Percentiles rank a stretch among this genome's conserved stretches.
Conservation (phyloP, 2,888 invertebrate species). For the Clanis bilineata region DNA sequence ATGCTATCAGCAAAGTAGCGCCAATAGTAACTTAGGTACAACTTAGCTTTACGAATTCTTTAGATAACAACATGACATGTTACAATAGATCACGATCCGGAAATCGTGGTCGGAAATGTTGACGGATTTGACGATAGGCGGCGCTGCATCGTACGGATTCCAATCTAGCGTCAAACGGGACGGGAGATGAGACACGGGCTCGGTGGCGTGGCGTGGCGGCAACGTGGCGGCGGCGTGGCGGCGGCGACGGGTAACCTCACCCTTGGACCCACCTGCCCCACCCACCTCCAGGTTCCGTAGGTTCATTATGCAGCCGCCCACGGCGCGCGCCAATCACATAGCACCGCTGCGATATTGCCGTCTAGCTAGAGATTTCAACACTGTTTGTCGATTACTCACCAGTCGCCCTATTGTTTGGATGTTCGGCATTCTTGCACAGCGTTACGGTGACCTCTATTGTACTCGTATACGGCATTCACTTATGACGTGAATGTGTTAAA, state of each 20-base stretch:
- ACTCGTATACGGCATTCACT: background rate
- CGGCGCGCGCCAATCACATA: constrained; percentile 77
- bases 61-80: constrained; percentile 22
- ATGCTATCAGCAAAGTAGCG: too few species aligned
- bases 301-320: constrained; percentile 79
- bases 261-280: constrained; percentile 35
- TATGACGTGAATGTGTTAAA: background rate
- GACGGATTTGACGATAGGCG: constrained; percentile 59
- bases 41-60: background rate
- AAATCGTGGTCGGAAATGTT: constrained; percentile 49
- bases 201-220: constrained; percentile 22
- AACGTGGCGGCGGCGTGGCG: constrained; percentile 22
- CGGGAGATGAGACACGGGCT: constrained; percentile 42
- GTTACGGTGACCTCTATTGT: background rate
- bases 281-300: constrained; percentile 44
- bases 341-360: constrained; percentile 73
- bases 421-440: constrained; percentile 17
- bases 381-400: constrained; percentile 57
- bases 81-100: constrained; percentile 35
- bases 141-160: constrained; percentile 62
- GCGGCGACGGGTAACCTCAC: constrained; percentile 15
- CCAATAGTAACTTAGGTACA: background rate
- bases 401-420: constrained; percentile 32
- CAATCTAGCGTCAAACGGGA: constrained; percentile 60
- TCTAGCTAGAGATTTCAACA: constrained; percentile 66